phyloP scores from a whole-genome alignment of 2,888 invertebrate genomes.

The Coleophora flavipennella region DNA sequence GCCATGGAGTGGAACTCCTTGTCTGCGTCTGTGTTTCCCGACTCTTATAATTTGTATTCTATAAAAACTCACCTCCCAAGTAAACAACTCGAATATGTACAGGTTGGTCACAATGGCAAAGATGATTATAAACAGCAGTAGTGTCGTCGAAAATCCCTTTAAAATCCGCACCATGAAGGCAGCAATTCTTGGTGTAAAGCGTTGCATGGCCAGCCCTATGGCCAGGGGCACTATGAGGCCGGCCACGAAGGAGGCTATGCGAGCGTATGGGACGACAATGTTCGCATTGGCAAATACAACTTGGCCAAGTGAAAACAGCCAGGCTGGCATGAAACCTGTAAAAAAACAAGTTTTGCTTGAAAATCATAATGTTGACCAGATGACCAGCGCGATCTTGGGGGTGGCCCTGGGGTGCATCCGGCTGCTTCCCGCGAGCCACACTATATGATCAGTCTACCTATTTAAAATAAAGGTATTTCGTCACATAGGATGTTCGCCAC shows the following conservation, averaged over 20 bases:
- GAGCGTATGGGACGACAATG: conserved; percentile 83
- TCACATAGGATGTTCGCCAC: no score
- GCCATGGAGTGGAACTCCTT: no score
- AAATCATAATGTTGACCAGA: no score
- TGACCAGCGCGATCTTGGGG: no score
- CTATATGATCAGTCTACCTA: no score
- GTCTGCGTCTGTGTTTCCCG: no score
- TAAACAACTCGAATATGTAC: conserved; percentile 90
- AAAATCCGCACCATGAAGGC: conserved; percentile 83
- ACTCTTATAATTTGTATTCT: no score
- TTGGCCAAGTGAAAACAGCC: conserved; percentile 90
- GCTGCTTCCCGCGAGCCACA: no score
- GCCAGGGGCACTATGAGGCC: conserved; percentile 83
- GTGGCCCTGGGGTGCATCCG: no score
- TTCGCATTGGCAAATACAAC: conserved; percentile 80
- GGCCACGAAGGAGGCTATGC: conserved; percentile 81
- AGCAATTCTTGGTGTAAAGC: conserved; percentile 77
- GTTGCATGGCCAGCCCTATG: conserved; percentile 74
- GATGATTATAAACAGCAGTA: conserved; percentile 86
- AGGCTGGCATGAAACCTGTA: conserved; percentile 88
- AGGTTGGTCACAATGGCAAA: conserved; percentile 92
- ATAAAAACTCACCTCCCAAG: conserved; percentile 86
- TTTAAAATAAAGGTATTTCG: no score
- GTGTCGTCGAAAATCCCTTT: conserved; percentile 85
- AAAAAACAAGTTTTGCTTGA: conserved; percentile 11